Percentiles rank a stretch among this genome's conserved stretches.
Conservation (phyloP, 2,113 vertebrate genomes). For the Nibea albiflora region DNA sequence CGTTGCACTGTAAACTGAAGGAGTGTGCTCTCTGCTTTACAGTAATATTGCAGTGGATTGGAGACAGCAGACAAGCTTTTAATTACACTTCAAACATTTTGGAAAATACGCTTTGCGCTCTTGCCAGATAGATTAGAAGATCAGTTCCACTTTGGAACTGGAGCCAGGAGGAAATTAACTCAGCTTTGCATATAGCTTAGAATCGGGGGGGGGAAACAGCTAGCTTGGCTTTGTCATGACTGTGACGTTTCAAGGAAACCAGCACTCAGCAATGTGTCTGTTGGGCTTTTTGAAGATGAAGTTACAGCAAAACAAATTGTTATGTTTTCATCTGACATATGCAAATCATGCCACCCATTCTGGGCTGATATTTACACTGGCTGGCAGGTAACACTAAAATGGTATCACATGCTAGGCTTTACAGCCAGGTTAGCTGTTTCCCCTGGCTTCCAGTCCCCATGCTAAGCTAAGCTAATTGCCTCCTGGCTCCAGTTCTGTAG, state of each 20-base stretch:
- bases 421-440: background rate
- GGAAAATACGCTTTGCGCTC: background rate
- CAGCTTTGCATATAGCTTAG: background rate
- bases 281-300: too few species aligned
- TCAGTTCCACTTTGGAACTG: background rate
- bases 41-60: background rate
- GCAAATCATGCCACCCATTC: too few species aligned
- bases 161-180: conserved; percentile 8
- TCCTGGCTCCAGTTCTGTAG: background rate
- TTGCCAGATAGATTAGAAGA: background rate
- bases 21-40: background rate
- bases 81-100: conserved; percentile 6
- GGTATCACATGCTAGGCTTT: background rate
- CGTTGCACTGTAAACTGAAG: too few species aligned
- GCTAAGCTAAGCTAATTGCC: background rate
- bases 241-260: background rate
- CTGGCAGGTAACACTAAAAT: too few species aligned
- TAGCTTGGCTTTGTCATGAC: background rate
- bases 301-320: too few species aligned
- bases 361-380: too few species aligned
- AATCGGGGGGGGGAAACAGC: background rate
- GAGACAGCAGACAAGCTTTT: background rate
- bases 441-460: background rate
- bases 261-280: too few species aligned
- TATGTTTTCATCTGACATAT: too few species aligned